Evolutionary conservation across 2,888 invertebrate genomes (phyloP).

Genomic region (Agelastica alni): DNA sequence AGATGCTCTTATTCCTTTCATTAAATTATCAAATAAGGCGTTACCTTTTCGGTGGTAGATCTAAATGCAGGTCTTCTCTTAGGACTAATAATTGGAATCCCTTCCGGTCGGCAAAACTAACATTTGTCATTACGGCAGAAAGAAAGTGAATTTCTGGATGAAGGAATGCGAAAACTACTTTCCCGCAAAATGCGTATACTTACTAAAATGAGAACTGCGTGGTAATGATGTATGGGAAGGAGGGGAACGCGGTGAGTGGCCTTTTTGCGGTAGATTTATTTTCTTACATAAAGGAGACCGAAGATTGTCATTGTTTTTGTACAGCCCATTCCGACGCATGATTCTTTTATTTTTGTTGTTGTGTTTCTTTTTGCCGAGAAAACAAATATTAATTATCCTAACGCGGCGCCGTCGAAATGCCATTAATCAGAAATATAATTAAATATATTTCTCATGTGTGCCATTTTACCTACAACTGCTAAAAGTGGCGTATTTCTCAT

Average conservation of each 20-base stretch:
- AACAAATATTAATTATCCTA: too few relatives aligned
- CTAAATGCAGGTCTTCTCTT: background rate
- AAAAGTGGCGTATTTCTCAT: too few relatives aligned
- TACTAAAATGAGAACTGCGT: constrained; percentile 33
- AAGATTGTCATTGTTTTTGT: background rate
- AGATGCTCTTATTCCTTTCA: too few relatives aligned
- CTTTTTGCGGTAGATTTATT: constrained; percentile 34
- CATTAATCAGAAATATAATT: too few relatives aligned
- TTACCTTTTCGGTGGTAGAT: too few relatives aligned
- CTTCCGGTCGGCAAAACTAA: constrained; percentile 15
- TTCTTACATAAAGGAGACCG: constrained; percentile 9
- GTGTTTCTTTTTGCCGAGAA: background rate
- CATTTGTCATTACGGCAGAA: constrained; percentile 10
- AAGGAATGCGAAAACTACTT: constrained; percentile 19
- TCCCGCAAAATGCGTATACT: constrained; percentile 29
- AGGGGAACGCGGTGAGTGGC: constrained; percentile 25
- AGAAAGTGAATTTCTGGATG: constrained; percentile 14
- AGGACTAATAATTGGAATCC: constrained; percentile 11
- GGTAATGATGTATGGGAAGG: constrained; percentile 31
- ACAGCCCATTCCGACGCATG: background rate
- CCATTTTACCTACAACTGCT: too few relatives aligned
- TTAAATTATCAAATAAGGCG: too few relatives aligned
- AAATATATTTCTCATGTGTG: too few relatives aligned
- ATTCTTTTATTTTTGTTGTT: background rate
- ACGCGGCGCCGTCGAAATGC: too few relatives aligned